Base-by-base conservation (phyloP, 1,140 invertebrate genomes). In the Phymorhynchus buccinoides region DNA sequence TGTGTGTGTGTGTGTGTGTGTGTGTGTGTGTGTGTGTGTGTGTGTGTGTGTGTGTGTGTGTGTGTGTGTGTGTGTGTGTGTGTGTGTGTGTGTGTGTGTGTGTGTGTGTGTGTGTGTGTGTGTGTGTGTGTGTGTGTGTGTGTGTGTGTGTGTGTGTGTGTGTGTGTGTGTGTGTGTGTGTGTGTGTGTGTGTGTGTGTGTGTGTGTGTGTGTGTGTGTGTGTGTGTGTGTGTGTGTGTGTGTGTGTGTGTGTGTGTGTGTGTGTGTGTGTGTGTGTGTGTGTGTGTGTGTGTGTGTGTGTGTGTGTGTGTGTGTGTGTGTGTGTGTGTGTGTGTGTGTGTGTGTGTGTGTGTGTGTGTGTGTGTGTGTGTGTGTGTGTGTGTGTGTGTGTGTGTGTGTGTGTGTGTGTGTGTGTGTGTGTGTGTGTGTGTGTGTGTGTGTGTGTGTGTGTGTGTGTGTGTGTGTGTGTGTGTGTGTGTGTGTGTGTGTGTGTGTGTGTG, bases 291-390 rank as follows among this genome's bases (percentile, higher is more conserved):
- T 35, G n/a, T 78, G 42, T 78, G 75, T 78, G 75, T 78, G 42
- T 78, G 75, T 78, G 68, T 78, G 42, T 78, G 75, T 78, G 75
- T 44, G 68, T 78, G 42, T n/a, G 75, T 42, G 42, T 42, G 75
- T 78, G 37, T 78, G 42, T 44, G 41, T 42, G 75, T 42, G 41
- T 41, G 75, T 42, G 75, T 41, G 75, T 79, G 77, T 16, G 35
- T 4, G 73, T 12, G 4, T 39, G 9, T 1, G 9, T 75, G 39
- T 27, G 73, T 75, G 16, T 6, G 39, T 78, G 22, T 78, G 39
- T 6, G 30, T 39, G 42, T 42, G 30, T 42, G 42, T 44, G 75
- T 78, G 75, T 78, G 27, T 78, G 22, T 42, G 0, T 44, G n/a
- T 16, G 16, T n/a, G 52, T n/a, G 52, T 37, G 22, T 16, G 39